Evolutionary conservation across 2,113 vertebrate species (phyloP).

Genomic region (mouse (Mus musculus)): GRCm39 chr11:113125001-113125500

Average conservation of each 20-base stretch:
- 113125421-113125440: not conserved
- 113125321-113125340: not conserved
- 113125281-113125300: not conserved
- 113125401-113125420: not conserved
- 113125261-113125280: accelerated
- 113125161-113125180: not conserved
- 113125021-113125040: not conserved
- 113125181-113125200: not conserved
- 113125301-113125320: not conserved
- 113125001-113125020: not conserved
- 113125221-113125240: not conserved
- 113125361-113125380: not conserved
- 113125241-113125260: not conserved
- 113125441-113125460: not conserved
- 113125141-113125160: not conserved
- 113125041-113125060: not conserved
- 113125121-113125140: not conserved
- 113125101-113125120: too few species aligned
- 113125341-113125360: not conserved
- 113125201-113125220: not conserved
- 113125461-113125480: accelerated
- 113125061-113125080: not conserved
- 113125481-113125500: too few species aligned
- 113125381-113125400: accelerated
- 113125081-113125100: not conserved